Evolutionary conservation across 2,797 vertebrate genomes (phyloP).

Genomic region (Argya squamiceps): DNA sequence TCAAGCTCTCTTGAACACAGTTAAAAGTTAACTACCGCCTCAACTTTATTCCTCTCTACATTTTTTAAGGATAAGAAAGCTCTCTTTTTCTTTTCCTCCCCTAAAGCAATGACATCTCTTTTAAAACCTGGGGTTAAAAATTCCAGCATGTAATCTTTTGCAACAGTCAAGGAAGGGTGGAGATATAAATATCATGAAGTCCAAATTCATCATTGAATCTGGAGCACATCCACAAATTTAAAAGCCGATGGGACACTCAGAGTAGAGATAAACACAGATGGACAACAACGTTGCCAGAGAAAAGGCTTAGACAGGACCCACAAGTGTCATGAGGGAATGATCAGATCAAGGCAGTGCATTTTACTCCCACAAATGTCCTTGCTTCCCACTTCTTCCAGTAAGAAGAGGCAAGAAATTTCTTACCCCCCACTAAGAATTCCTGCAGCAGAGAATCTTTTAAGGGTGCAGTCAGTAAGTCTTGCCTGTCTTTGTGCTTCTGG

Average conservation of each 20-base stretch:
- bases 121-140: slow-evolving; percentile 14
- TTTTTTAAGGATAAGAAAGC: background rate
- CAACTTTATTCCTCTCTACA: background rate
- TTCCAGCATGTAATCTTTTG: slow-evolving; percentile 12
- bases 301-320: slow-evolving; percentile 25
- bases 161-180: slow-evolving; percentile 40
- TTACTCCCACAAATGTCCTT: slow-evolving; percentile 1
- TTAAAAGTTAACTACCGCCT: background rate
- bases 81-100: background rate
- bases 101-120: background rate
- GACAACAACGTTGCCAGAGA: slow-evolving; percentile 30
- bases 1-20: background rate
- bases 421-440: slow-evolving; percentile 38
- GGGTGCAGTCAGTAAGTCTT: background rate
- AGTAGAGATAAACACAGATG: slow-evolving; percentile 66
- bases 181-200: slow-evolving; percentile 49
- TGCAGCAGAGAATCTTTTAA: slow-evolving; percentile 13
- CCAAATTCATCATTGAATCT: slow-evolving; percentile 37
- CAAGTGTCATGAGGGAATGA: background rate
- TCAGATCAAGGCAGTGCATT: background rate
- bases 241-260: slow-evolving; percentile 11
- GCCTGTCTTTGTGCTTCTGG: background rate
- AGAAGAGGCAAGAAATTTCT: background rate
- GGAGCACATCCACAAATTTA: slow-evolving; percentile 45
- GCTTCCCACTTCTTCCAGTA: slow-evolving; percentile 49